These are phyloP conservation scores for Archips crataeganus DNA, from an alignment of 2,888 invertebrate species.

Conservation along the genomic window DNA sequence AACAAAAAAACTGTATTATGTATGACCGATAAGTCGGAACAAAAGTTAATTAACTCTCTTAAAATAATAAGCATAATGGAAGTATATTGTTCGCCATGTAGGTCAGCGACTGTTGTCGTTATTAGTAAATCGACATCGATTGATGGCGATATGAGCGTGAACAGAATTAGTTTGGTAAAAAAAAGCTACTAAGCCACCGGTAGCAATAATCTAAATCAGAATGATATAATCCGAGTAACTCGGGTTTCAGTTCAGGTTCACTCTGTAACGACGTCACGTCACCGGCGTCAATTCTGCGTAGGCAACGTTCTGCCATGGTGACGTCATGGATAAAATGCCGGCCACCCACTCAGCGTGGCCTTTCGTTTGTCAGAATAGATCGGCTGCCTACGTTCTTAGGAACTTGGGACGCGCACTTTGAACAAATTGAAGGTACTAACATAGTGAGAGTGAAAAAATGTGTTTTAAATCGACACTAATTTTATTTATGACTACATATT, in stretches of 20 bases:
- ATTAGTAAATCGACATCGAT: constrained; percentile 66
- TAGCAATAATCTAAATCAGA: neutral
- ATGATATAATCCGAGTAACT: neutral
- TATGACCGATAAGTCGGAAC: neutral
- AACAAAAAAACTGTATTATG: neutral
- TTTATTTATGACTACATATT: too few species aligned
- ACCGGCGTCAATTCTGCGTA: constrained; percentile 66
- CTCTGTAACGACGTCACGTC: constrained; percentile 65
- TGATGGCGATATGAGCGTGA: constrained; percentile 50
- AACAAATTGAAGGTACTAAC: neutral
- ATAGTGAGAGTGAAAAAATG: too few species aligned
- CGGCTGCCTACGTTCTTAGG: constrained; percentile 21
- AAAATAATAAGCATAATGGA: constrained; percentile 53
- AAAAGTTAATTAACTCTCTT: neutral
- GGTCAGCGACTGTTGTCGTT: constrained; percentile 59
- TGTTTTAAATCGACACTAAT: too few species aligned
- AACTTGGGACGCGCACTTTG: neutral
- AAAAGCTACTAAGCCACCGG: neutral
- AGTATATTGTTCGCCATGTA: constrained; percentile 58
- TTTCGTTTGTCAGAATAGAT: constrained; percentile 37
- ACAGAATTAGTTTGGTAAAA: neutral
- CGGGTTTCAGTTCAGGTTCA: constrained; percentile 6
- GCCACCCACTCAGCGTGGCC: constrained; percentile 53
- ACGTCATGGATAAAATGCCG: constrained; percentile 78
- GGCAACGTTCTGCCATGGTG: constrained; percentile 68